Evolutionary conservation across 2,113 vertebrate species (phyloP).

Genomic region (Scartelaos histophorus): DNA sequence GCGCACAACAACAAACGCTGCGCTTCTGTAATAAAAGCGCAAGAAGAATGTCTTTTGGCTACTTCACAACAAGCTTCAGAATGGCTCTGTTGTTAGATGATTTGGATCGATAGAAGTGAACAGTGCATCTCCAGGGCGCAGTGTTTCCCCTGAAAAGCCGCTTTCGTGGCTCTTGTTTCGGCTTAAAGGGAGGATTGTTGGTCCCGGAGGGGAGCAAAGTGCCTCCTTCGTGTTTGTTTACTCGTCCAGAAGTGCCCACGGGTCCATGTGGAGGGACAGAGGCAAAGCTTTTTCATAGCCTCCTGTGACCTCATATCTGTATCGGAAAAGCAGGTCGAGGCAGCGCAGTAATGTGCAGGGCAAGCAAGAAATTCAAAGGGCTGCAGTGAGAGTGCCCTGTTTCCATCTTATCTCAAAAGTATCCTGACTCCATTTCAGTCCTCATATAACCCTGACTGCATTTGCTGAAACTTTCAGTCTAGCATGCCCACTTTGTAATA

Average conservation of each 20-base stretch:
- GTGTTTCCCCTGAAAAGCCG: conserved; percentile 38
- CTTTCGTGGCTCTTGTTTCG: conserved; percentile 27
- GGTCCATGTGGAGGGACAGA: conserved; percentile 24
- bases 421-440: not conserved
- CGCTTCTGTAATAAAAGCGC: not conserved
- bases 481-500: not conserved
- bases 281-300: conserved; percentile 22
- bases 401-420: conserved; percentile 1
- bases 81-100: conserved; percentile 5
- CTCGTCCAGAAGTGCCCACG: conserved; percentile 30
- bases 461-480: not conserved
- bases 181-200: conserved; percentile 24
- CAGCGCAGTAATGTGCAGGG: conserved; percentile 39
- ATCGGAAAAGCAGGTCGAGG: conserved; percentile 23
- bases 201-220: conserved; percentile 28
- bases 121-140: not conserved
- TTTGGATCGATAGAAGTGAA: conserved; percentile 27
- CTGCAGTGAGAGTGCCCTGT: conserved; percentile 31
- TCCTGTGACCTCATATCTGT: conserved; percentile 67
- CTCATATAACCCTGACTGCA: not conserved
- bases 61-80: conserved; percentile 16
- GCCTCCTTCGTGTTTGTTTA: conserved; percentile 54
- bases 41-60: not conserved
- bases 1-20: conserved; percentile 14
- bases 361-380: conserved; percentile 53